These are phyloP conservation scores for Halichoerus grypus DNA, from an alignment of 2,113 vertebrate species.

Conservation along the genomic window DNA sequence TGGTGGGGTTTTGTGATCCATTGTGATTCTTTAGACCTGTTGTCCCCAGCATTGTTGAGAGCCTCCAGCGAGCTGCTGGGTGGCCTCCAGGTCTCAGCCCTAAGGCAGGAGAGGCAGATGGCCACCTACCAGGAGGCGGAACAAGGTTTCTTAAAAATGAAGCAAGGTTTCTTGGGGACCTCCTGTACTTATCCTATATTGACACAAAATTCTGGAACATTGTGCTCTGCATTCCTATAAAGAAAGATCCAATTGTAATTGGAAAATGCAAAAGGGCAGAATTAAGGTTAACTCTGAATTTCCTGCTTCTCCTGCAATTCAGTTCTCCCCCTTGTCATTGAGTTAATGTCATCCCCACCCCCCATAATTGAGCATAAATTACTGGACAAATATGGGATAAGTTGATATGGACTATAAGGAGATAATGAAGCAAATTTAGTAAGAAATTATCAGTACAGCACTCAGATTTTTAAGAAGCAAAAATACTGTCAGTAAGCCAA, in stretches of 20 bases:
- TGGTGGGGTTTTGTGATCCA: neutral
- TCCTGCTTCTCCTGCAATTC: slow-evolving; percentile 67
- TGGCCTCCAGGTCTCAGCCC: neutral
- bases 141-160: neutral
- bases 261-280: slow-evolving; percentile 44
- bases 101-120: neutral
- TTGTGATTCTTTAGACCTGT: neutral
- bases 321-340: slow-evolving; percentile 46
- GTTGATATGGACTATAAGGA: slow-evolving; percentile 41
- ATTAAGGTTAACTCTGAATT: slow-evolving; percentile 64
- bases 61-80: neutral
- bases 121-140: neutral
- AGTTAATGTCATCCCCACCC: slow-evolving; percentile 37
- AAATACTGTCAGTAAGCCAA: slow-evolving; percentile 57
- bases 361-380: slow-evolving; percentile 68
- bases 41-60: neutral
- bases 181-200: neutral
- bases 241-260: slow-evolving; percentile 36
- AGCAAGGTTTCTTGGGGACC: neutral
- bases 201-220: neutral
- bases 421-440: slow-evolving; percentile 75
- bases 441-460: slow-evolving; percentile 65
- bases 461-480: slow-evolving; percentile 69
- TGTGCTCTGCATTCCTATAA: neutral
- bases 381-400: slow-evolving; percentile 58